These are phyloP conservation scores for Philotrypesis tridentata DNA, from an alignment of 1,140 invertebrate genomes.

Conservation along the genomic window DNA sequence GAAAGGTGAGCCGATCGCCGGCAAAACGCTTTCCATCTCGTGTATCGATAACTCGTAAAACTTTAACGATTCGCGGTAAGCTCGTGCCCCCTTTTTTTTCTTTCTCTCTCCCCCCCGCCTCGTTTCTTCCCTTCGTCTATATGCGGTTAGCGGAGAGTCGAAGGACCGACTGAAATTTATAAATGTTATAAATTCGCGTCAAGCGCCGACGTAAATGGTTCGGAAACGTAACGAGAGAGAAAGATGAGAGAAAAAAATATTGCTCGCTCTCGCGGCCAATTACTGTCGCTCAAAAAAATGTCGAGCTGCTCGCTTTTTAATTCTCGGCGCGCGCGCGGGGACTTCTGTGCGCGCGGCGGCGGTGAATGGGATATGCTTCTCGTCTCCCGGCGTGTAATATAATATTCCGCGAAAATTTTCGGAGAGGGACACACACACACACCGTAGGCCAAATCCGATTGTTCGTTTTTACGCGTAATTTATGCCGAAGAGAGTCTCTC, in stretches of 20 bases:
- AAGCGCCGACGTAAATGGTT: background rate
- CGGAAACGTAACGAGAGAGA: background rate
- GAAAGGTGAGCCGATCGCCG: background rate
- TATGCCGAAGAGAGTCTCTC: too few species aligned
- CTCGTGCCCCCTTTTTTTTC: background rate
- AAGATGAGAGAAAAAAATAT: too few species aligned
- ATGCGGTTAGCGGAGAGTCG: background rate
- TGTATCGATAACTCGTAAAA: background rate
- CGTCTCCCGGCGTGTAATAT: too few species aligned
- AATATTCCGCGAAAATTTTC: too few species aligned
- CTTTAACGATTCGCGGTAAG: background rate
- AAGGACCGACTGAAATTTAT: background rate
- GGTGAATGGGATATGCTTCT: too few species aligned
- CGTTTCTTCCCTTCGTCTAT: background rate
- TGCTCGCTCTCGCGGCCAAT: background rate
- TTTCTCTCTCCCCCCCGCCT: background rate
- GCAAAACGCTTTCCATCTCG: background rate
- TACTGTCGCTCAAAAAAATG: constrained; percentile 11
- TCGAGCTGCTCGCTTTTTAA: too few species aligned
- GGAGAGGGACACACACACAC: too few species aligned
- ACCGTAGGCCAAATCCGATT: too few species aligned
- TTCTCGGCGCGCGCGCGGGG: too few species aligned
- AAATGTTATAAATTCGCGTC: constrained; percentile 1
- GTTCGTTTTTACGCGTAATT: too few species aligned
- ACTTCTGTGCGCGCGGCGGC: too few species aligned